phyloP scores from a whole-genome alignment of 2,888 invertebrate species.

The Pristionchus fissidentatus region DNA sequence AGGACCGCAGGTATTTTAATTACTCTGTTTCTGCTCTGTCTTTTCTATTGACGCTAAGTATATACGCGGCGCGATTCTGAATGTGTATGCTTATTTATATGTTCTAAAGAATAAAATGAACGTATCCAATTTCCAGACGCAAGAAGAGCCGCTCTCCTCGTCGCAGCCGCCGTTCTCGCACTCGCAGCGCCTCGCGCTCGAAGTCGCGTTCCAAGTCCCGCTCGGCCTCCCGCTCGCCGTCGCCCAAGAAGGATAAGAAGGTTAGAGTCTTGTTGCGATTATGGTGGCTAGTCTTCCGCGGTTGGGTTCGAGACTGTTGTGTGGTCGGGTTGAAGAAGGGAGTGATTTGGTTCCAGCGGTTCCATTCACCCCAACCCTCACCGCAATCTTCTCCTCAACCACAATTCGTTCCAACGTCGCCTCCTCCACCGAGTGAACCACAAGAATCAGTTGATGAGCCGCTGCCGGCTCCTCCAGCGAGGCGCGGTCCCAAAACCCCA shows the following conservation, averaged over 20 bases:
- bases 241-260: conserved; percentile 47
- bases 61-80: not conserved
- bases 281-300: not conserved
- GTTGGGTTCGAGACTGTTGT: not conserved
- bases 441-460: not conserved
- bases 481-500: conserved; percentile 38
- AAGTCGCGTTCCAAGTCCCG: conserved; percentile 32
- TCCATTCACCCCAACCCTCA: conserved; percentile 40
- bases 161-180: conserved; percentile 47
- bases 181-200: conserved; percentile 22
- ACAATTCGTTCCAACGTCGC: conserved; percentile 30
- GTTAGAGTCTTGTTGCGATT: too few relatives aligned
- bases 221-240: conserved; percentile 50
- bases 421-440: conserved; percentile 26
- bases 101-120: too few relatives aligned
- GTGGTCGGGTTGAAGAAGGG: conserved; percentile 2
- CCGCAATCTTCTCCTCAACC: conserved; percentile 40
- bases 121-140: not conserved
- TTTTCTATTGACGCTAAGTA: not conserved
- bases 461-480: not conserved
- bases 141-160: conserved; percentile 35
- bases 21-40: not conserved
- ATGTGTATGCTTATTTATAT: not conserved
- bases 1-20: conserved; percentile 46
- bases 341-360: conserved; percentile 5